Conservation (phyloP, 35 echinoderm and acorn worm genomes). For the Holothuria glaberrima region DNA sequence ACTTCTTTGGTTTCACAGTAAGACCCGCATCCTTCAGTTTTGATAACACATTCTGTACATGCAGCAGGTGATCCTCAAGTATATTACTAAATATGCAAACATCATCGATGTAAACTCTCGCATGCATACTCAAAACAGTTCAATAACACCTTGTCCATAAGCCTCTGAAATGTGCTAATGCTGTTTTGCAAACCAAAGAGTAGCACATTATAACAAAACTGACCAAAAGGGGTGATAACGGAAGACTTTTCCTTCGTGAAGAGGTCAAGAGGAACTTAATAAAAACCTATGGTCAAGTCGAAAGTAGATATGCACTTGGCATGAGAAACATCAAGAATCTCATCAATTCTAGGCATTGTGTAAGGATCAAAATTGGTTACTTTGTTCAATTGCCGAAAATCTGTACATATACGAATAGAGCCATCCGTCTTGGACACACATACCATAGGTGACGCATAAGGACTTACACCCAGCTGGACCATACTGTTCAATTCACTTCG, state of each 20-base stretch:
- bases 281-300: slow-evolving; percentile 45
- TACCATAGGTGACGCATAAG: slow-evolving; percentile 40
- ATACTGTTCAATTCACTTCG: slow-evolving; percentile 54
- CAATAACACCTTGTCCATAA: slow-evolving; percentile 37
- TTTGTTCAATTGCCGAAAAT: slow-evolving; percentile 42
- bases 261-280: not conserved
- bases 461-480: slow-evolving; percentile 53
- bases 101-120: slow-evolving; percentile 73
- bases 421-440: slow-evolving; percentile 46
- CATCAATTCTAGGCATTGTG: slow-evolving; percentile 63
- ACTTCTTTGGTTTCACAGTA: slow-evolving; percentile 67
- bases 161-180: slow-evolving; percentile 29
- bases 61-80: slow-evolving; percentile 57
- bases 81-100: slow-evolving; percentile 30
- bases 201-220: slow-evolving; percentile 45
- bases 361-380: slow-evolving; percentile 74
- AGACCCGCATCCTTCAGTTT: slow-evolving; percentile 52
- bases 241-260: slow-evolving; percentile 45
- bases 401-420: slow-evolving; percentile 53
- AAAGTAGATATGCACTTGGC: slow-evolving; percentile 43
- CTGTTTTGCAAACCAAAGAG: slow-evolving; percentile 40
- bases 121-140: slow-evolving; percentile 48
- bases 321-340: slow-evolving; percentile 55
- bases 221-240: slow-evolving; percentile 32
- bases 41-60: slow-evolving; percentile 25